Evolutionary conservation across 2,888 invertebrate genomes (phyloP), one percentile per base, ranked within the genome.

Genomic region (Disparrhopalites patrizii): DNA sequence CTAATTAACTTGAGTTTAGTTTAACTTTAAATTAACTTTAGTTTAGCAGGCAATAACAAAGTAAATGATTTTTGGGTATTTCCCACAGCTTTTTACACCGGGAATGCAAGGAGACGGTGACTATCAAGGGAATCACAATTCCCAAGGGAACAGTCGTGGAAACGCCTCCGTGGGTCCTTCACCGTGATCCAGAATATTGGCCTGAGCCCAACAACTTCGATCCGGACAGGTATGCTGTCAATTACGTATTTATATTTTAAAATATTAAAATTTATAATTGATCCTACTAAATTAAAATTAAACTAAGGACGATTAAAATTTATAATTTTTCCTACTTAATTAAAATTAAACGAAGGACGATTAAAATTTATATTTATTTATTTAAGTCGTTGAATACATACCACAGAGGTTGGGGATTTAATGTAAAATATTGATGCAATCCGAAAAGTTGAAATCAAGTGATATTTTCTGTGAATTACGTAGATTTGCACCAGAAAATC

Each of bases 111-210:
- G 72, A 75, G 58, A 75, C 73, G 3, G 70, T 71, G 15, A 73
- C 73, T 0, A 75, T 75, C 18, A 73, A 73, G 40, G 73, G 75
- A 8, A 47, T 73, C 15, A 68, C 70, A 18, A 73, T 75, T 10
- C 75, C 75, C 18, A 68, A 70, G 40, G 73, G 75, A 15, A 70
- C 73, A 1, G 71, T 75, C 23, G 71, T 71, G 0, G 72, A 75
- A 55, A 70, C 72, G 4, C 75, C 75, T 10, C 73, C 73, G 10
- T 75, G 72, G 71, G 65, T 73, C 3, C 55, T 73, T 30, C 73
- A 73, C 28, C 38, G 73, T 18, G 73, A 75, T 52, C 67, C 71
- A 2, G 75, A 75, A 56, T 74, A 74, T 23, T 74, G 73, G 74
- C 74, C 73, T 47, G 65, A 72, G 15, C 74, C 74, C 1, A 70